Evolutionary conservation across 1,140 invertebrate genomes (phyloP), one percentile per base, ranked within the genome.

Genomic region (Pseudachorutes palmiensis): DNA sequence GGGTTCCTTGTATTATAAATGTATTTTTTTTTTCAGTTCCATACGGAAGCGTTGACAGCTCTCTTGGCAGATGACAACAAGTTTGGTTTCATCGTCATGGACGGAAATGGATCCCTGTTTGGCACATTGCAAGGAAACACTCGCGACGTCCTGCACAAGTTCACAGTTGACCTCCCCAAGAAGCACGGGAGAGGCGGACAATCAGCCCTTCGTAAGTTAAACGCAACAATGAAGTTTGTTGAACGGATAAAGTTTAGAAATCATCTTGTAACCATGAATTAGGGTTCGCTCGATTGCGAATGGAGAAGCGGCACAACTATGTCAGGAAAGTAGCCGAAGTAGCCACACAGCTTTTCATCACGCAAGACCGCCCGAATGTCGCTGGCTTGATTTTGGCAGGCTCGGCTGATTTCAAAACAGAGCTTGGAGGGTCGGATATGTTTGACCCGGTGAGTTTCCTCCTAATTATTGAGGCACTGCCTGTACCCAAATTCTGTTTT

Each of bases 61-160:
- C 82, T 99, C 61, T 82, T 99, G 62, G 95, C 95, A 33, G 97
- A 99, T 80, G 97, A 99, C 79, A 98, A 97, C 78, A 98, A 98
- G 82, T 99, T 99, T 81, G 97, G 97, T 49, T 99, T 99, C 77
- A 99, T 99, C 77, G 92, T 99, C 26, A 99, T 99, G 96, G 97
- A 99, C 81, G 97, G 97, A 86, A 99, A 99, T 79, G 97, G 97
- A 58, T 94, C 95, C 22, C 82, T 99, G 41, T 99, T 99, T 81
- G 97, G 97, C 77, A 99, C 97, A 3, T 82, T 99, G 19, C 95
- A 97, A 77, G 88, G 88, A 64, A 92, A 93, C 75, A 90, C 91
- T 19, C 79, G 91, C 74, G 92, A 95, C 82, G 93, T 99, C 61
- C 83, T 99, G 57, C 95, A 98, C 80, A 99, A 99, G 82, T 99